Evolutionary conservation across 2,888 invertebrate genomes (phyloP).

Genomic region (Cryptocephalus primarius): DNA sequence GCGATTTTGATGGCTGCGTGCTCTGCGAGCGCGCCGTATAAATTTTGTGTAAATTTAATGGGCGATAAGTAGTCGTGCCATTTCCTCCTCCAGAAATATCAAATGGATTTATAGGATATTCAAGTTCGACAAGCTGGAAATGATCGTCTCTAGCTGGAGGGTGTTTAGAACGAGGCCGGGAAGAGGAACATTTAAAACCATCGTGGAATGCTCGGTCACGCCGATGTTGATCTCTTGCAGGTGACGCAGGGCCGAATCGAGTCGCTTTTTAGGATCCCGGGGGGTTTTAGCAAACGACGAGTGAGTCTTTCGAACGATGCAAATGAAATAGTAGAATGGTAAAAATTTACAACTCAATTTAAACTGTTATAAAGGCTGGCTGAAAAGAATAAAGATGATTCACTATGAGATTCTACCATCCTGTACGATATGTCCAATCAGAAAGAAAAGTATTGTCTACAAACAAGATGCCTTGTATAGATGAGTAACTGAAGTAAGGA

Average conservation of each 20-base stretch:
- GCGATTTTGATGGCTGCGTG: neutral
- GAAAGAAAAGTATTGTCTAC: no score
- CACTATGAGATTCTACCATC: no score
- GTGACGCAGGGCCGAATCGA: neutral
- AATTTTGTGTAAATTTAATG: slow-evolving; percentile 23
- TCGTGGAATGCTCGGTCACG: slow-evolving; percentile 28
- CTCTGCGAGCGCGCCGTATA: slow-evolving; percentile 2
- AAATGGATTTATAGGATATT: slow-evolving; percentile 29
- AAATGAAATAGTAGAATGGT: no score
- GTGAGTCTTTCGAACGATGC: no score
- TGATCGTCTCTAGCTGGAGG: slow-evolving; percentile 25
- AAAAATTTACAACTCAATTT: no score
- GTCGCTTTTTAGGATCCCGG: neutral
- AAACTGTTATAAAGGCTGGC: no score
- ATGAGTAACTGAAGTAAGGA: no score
- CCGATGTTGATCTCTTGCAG: slow-evolving; percentile 20
- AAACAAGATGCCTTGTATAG: no score
- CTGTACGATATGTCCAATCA: no score
- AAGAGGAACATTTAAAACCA: slow-evolving; percentile 28
- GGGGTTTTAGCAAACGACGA: no score
- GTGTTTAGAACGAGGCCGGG: slow-evolving; percentile 22
- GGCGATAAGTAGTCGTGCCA: slow-evolving; percentile 30
- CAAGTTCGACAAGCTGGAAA: slow-evolving; percentile 28
- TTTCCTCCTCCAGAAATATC: slow-evolving; percentile 29
- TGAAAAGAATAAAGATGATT: no score